Evolutionary conservation across 2,888 invertebrate species (phyloP).

Genomic region (Pterostichus madidus): DNA sequence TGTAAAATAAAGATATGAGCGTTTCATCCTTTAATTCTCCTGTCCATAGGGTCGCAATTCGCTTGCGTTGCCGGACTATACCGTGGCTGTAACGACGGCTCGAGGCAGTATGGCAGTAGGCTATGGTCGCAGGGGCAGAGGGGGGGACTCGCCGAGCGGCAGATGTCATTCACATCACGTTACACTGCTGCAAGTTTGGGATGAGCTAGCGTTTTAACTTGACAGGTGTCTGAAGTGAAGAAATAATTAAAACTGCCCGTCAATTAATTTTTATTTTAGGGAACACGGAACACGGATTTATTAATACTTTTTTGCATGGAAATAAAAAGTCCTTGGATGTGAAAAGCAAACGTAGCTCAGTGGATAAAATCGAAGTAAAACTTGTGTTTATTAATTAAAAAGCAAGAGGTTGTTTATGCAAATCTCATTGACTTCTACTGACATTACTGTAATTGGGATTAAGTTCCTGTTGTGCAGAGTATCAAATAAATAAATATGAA

Average conservation of each 20-base stretch:
- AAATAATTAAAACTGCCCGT: constrained; percentile 8
- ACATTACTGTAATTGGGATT: too few species aligned
- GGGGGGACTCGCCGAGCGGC: neutral
- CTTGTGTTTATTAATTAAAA: too few species aligned
- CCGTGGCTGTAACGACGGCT: constrained; percentile 3
- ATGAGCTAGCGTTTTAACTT: constrained; percentile 15
- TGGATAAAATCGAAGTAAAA: too few species aligned
- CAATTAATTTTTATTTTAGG: too few species aligned
- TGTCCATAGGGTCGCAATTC: neutral
- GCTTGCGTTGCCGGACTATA: constrained; percentile 5
- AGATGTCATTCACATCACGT: constrained; percentile 38
- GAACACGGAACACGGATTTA: too few species aligned
- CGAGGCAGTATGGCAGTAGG: constrained; percentile 25
- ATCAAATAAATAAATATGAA: too few species aligned
- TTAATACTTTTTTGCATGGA: too few species aligned
- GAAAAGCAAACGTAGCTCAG: too few species aligned
- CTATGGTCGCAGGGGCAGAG: constrained; percentile 13
- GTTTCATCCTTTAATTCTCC: neutral
- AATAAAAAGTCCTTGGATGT: too few species aligned
- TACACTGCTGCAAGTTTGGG: constrained; percentile 1
- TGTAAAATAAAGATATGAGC: constrained; percentile 62
- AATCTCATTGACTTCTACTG: too few species aligned
- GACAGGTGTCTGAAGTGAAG: constrained; percentile 14
- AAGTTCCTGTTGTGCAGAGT: too few species aligned
- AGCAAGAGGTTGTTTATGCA: too few species aligned